Base-by-base conservation (phyloP, 2,888 invertebrate species). In the Norana najaformis region DNA sequence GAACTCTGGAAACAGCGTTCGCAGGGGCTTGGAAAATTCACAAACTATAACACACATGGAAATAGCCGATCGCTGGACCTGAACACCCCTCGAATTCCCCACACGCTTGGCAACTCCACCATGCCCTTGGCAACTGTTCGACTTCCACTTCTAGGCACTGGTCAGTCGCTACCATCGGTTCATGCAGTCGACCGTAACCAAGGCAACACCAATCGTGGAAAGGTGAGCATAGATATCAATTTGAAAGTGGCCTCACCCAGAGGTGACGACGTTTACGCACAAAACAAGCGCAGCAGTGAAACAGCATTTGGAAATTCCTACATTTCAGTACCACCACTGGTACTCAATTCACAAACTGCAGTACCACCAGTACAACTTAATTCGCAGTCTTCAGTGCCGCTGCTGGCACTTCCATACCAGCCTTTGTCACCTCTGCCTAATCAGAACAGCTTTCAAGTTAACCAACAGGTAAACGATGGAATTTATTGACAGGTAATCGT, bases 251-350 rank as follows among this genome's bases (percentile, higher is more conserved):
- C 11, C 1, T 69, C 69, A n/a, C 69, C 30, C 30, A 69, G 30
- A 8, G 69, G n/a, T n/a, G 69, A 69, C 16, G 3, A 69, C 11
- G 69, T 69, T n/a, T 69, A 69, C 13, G 69, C 30, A 69, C 69
- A n/a, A 69, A 69, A 69, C 69, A 30, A 69, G 69, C n/a, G n/a
- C n/a, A n/a, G 69, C 69, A 69, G 69, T 69, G 69, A 69, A 69
- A n/a, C 13, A n/a, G 30, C 0, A n/a, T n/a, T n/a, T n/a, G 69
- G 69, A 69, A 69, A 69, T 69, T 69, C 30, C n/a, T n/a, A 69
- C n/a, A 69, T n/a, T 69, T 30, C n/a, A n/a, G 69, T n/a, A 69
- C n/a, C 69, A 1, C 69, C 30, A 11, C 30, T 69, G 69, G 69
- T n/a, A 69, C 30, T 69, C n/a, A 69, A 69, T n/a, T n/a, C 69